Conservation (phyloP, 2,113 vertebrate genomes). For the Lonchura striata region DNA sequence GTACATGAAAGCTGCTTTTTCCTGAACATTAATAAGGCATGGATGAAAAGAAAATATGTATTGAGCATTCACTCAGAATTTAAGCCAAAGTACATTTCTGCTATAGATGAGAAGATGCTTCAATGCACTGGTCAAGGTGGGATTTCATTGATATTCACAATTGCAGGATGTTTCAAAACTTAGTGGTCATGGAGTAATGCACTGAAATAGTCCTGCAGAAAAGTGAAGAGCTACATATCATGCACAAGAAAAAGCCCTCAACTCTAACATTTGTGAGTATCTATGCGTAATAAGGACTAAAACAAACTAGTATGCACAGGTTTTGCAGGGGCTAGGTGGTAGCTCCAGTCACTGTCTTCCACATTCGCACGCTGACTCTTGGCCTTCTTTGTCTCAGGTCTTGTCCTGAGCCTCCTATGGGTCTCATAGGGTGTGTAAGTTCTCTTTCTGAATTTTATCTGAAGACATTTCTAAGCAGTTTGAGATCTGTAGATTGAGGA, state of each 20-base stretch:
- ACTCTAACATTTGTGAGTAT: not conserved
- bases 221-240: not conserved
- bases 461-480: not conserved
- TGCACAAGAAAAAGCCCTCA: not conserved
- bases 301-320: not conserved
- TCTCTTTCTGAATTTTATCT: not conserved
- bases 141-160: not conserved
- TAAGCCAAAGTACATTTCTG: not conserved
- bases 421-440: not conserved
- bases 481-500: not conserved
- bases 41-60: not conserved
- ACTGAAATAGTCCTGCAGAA: not conserved
- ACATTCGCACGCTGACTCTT: rapidly evolving
- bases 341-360: not conserved
- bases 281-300: not conserved
- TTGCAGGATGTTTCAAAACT: not conserved
- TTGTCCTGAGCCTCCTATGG: not conserved
- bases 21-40: not conserved
- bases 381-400: not conserved
- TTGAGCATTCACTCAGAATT: not conserved
- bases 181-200: not conserved
- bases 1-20: not conserved
- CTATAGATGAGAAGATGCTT: not conserved
- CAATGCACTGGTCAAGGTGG: not conserved
- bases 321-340: not conserved